Percentiles rank a stretch among this genome's conserved stretches.
Evolutionary conservation across 2,888 invertebrate species (phyloP).

Genomic region (Girardia tigrina): DNA sequence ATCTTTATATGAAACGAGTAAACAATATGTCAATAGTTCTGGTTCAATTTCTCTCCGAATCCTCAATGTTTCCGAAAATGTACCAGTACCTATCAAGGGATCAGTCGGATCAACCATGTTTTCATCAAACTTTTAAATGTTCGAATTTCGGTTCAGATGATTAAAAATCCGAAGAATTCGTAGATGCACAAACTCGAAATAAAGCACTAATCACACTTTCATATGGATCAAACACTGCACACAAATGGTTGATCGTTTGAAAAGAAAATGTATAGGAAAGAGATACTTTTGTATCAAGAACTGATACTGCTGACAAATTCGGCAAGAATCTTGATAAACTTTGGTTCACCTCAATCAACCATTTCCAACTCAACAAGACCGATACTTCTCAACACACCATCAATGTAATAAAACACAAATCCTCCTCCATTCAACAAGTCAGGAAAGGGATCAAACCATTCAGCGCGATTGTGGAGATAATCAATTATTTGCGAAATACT

Average conservation of each 20-base stretch:
- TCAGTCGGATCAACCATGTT: neutral
- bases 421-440: too few species aligned
- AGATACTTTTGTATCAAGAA: neutral
- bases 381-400: neutral
- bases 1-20: neutral
- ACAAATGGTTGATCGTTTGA: neutral
- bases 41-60: neutral
- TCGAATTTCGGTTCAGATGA: neutral
- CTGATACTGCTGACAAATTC: neutral
- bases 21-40: neutral
- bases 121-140: neutral
- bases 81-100: neutral
- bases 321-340: neutral
- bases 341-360: constrained; percentile 1
- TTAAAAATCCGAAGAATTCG: neutral
- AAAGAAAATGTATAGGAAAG: neutral
- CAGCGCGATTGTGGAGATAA: too few species aligned
- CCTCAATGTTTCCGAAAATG: neutral
- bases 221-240: neutral
- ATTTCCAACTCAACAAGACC: neutral
- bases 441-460: too few species aligned
- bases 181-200: neutral
- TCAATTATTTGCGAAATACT: too few species aligned
- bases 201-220: neutral
- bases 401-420: neutral